These are phyloP conservation scores for Triplophysa bombifrons DNA, from an alignment of 2,797 vertebrate genomes.

Conservation along the genomic window DNA sequence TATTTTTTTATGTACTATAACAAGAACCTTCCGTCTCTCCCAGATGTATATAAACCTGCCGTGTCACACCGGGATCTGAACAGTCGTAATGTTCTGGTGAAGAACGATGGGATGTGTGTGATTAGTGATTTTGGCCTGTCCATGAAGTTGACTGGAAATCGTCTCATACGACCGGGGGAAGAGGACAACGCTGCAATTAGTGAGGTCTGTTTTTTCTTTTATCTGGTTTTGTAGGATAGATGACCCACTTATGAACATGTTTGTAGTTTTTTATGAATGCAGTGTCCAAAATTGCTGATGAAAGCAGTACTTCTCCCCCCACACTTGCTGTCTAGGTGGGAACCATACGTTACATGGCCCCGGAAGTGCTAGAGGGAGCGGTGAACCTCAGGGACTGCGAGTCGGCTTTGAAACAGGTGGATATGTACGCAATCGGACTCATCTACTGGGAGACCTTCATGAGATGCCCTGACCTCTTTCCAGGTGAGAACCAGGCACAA, in stretches of 20 bases:
- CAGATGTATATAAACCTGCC: conserved; percentile 92
- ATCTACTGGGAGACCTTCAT: conserved; percentile 98
- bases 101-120: conserved; percentile 87
- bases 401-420: conserved; percentile 95
- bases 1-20: not conserved
- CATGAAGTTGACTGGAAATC: conserved; percentile 89
- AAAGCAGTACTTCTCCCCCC: not conserved
- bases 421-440: conserved; percentile 93
- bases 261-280: not conserved
- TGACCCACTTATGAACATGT: not conserved
- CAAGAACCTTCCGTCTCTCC: conserved; percentile 6
- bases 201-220: conserved; percentile 77
- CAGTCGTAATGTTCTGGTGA: conserved; percentile 92
- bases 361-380: conserved; percentile 93
- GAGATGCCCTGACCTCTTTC: conserved; percentile 92
- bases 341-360: conserved; percentile 94
- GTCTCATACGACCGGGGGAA: conserved; percentile 84
- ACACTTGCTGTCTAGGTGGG: conserved; percentile 80
- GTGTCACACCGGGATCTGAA: conserved; percentile 94
- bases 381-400: conserved; percentile 94
- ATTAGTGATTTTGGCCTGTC: conserved; percentile 94
- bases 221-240: not conserved
- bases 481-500: conserved; percentile 67
- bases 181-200: conserved; percentile 92
- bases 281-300: not conserved